Conservation (phyloP, 1,140 invertebrate species). For the Papilio machaon region DNA sequence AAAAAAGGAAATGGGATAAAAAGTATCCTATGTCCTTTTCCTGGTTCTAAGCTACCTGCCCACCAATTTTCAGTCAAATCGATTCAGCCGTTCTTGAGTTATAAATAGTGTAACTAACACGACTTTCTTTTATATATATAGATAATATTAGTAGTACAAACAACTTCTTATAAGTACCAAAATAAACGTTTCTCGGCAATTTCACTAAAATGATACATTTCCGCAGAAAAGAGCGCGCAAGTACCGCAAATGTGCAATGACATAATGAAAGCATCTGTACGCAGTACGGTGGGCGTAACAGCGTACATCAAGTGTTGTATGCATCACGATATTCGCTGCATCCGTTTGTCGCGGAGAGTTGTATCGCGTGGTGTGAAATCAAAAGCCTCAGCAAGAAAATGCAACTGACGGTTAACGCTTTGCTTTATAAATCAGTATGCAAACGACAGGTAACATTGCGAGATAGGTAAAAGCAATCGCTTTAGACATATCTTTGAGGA, state of each 20-base stretch:
- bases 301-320: not conserved
- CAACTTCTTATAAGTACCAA: no score
- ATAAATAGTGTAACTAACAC: no score
- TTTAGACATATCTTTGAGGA: not conserved
- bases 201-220: not conserved
- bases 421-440: not conserved
- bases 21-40: no score
- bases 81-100: no score
- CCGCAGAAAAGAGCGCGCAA: not conserved
- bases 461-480: not conserved
- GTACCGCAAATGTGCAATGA: not conserved
- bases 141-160: no score
- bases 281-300: not conserved
- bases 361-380: not conserved
- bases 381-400: conserved; percentile 22
- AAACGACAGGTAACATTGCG: not conserved
- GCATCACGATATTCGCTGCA: not conserved
- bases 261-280: conserved; percentile 8
- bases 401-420: not conserved
- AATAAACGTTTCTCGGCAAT: no score
- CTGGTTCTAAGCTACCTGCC: no score
- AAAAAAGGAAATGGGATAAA: no score
- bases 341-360: not conserved
- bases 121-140: no score
- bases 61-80: no score